Evolutionary conservation across 1,140 invertebrate species (phyloP).

Genomic region (Campoletis sonorensis): DNA sequence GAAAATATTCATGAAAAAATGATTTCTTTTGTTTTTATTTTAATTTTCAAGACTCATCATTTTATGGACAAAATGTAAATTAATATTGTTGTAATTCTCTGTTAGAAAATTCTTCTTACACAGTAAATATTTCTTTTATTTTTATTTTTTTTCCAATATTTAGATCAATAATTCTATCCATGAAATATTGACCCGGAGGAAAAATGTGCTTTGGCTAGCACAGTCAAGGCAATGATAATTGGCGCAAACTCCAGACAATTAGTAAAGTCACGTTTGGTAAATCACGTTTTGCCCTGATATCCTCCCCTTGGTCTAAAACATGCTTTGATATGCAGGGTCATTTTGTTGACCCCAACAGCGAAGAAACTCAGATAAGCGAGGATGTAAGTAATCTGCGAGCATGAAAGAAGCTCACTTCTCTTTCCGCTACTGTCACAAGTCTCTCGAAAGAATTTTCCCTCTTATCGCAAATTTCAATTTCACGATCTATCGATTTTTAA

Average conservation of each 20-base stretch:
- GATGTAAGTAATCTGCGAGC: conserved; percentile 70
- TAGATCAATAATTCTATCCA: not conserved
- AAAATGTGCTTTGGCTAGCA: not conserved
- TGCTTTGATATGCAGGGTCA: conserved; percentile 73
- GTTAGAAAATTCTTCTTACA: no score
- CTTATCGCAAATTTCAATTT: not conserved
- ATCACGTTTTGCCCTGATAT: conserved; percentile 69
- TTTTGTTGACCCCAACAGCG: conserved; percentile 68
- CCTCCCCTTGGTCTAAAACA: conserved; percentile 57
- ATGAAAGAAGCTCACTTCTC: conserved; percentile 55
- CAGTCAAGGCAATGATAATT: conserved; percentile 16
- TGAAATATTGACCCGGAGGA: not conserved
- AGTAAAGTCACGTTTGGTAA: conserved; percentile 69
- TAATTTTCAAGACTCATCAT: no score
- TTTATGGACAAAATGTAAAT: no score
- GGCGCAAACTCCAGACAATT: not conserved
- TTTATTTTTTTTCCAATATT: not conserved
- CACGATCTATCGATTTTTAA: not conserved
- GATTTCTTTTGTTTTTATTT: no score
- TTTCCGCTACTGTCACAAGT: conserved; percentile 33
- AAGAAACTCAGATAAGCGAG: conserved; percentile 69
- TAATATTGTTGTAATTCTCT: no score
- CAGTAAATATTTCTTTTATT: not conserved
- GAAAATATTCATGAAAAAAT: no score
- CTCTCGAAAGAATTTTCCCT: conserved; percentile 27